Evolutionary conservation across 2,797 vertebrate species (phyloP), one percentile per base, ranked within the genome.

Genomic region (Sarcophilus harrisii): DNA sequence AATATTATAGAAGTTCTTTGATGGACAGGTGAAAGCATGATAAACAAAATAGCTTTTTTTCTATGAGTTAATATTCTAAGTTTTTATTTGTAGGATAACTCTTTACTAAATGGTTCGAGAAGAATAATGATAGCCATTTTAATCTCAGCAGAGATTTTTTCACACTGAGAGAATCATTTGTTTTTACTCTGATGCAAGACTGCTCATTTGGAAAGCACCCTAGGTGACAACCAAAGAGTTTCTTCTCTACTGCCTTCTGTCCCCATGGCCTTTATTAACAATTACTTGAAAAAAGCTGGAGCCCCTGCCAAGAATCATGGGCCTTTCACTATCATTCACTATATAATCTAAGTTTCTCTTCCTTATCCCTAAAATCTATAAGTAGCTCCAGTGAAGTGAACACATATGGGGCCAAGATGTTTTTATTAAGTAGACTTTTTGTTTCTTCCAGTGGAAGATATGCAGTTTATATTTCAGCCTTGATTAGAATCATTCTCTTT

Each of bases 401-500:
- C n/a, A 38, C 32, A 73, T 38, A 38, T 81, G 66, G n/a, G 8
- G 38, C 66, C 16, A 81, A 81, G 66, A 81, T 81, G n/a, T 81
- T 38, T n/a, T 81, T n/a, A 81, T 81, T 81, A 81, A 81, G n/a
- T 81, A 45, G 66, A 81, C 18, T 45, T 21, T 81, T 45, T 81
- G 66, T 81, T n/a, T 81, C n/a, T 21, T 81, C n/a, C 18, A 45
- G 66, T 45, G 81, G 66, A 81, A 81, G 66, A 81, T 24, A 45
- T 45, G 66, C 18, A 81, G 11, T 81, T 16, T 81, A 81, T 73
- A 81, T 73, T 81, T 45, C 66, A 81, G n/a, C 2, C n/a, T 81
- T 81, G n/a, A 81, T 81, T 81, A 81, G n/a, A 81, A n/a, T 81
- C n/a, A 81, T 81, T 81, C n/a, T 45, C 66, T 81, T 81, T 45